Base-by-base conservation (phyloP, 2,888 invertebrate genomes). In the Peribatodes rhomboidaria region DNA sequence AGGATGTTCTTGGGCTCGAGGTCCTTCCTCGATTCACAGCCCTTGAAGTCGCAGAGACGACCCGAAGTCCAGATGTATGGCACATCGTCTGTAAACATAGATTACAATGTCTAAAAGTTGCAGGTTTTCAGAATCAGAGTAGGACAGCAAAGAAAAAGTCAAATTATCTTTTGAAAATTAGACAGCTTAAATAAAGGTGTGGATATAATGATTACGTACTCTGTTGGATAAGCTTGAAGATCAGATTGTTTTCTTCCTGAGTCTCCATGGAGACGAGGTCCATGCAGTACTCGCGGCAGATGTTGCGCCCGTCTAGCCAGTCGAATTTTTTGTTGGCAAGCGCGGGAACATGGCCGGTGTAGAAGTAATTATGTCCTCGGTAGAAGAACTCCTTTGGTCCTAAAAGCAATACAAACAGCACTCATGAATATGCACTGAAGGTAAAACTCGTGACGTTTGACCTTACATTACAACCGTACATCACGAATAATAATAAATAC, bases 31-130 rank as follows among this genome's bases (percentile, higher is more conserved):
- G 96, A 96, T 86, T 98, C 97, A 88, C 98, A 98, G 65, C 98
- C 98, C 85, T 97, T 97, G 94, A 98, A 98, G 94, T 98, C 98
- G 84, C 98, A 98, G 65, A 98, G 95, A 76, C 98, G 96, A 57
- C 98, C 98, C 6, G 97, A 97, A 13, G 98, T 98, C 98, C 98
- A 98, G 82, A 98, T 98, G 94, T 98, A 98, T 2, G 98, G 97
- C 50, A 97, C 96, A 85, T 98, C 97, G 76, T 97, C 96, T 96
- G 87, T 35, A 86, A 89, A 49, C 2, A 69, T 6, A 13, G 2
- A 27, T 16, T 3, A 31, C 1, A 10, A 9, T 49, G 27, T 49
- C 2, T 27, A 27, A 27, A n/a, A n/a, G n/a, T n/a, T n/a, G n/a
- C n/a, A n/a, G n/a, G n/a, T n/a, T n/a, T n/a, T n/a, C n/a, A n/a